Percentiles rank a stretch among this genome's conserved stretches.
phyloP scores from a whole-genome alignment of 2,113 vertebrate genomes.

The Grallaria varia region DNA sequence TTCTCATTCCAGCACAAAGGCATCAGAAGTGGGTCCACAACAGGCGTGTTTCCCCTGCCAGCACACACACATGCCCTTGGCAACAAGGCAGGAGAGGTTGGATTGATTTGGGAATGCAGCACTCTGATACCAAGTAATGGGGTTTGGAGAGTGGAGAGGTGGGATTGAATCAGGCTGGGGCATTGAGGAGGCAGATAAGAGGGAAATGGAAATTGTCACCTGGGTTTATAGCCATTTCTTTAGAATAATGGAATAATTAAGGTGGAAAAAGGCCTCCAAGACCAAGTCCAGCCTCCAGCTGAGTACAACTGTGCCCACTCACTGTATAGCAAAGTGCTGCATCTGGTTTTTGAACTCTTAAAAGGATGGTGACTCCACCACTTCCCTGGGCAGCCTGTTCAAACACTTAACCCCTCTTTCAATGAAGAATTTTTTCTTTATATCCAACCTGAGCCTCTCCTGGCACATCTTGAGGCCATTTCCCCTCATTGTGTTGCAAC shows the following conservation, averaged over 20 bases:
- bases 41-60: accelerated
- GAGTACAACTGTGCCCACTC: neutral
- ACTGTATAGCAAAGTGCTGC: neutral
- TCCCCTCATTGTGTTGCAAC: neutral
- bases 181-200: neutral
- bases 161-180: neutral
- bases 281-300: neutral
- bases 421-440: neutral
- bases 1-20: neutral
- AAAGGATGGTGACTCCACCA: neutral
- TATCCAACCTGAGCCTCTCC: neutral
- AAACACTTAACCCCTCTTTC: neutral
- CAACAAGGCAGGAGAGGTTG: accelerated
- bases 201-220: neutral
- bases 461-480: neutral
- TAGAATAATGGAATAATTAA: too few species aligned
- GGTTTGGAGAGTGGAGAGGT: accelerated
- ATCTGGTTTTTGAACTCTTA: neutral
- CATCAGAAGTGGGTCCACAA: neutral
- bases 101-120: neutral
- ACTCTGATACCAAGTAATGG: neutral
- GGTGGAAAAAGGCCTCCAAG: neutral
- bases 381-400: neutral
- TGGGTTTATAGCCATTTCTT: accelerated
- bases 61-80: neutral